Evolutionary conservation across 2,797 vertebrate species (phyloP).

Genomic region (Ptychadena robeensis): DNA sequence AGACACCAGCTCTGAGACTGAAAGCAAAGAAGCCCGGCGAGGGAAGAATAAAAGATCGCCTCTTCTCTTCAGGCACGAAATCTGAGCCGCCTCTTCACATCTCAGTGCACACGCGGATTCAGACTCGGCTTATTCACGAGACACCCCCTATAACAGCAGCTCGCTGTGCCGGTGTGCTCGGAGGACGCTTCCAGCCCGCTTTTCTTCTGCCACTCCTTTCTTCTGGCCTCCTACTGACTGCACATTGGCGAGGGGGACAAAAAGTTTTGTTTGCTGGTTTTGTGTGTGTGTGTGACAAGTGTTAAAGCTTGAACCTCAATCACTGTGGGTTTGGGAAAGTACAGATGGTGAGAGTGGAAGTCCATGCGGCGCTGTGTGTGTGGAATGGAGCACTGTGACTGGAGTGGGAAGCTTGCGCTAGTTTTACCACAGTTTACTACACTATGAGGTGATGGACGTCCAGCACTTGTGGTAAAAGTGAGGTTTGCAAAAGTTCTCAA

Average conservation of each 20-base stretch:
- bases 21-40: slow-evolving; percentile 54
- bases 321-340: background rate
- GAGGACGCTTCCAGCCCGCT: slow-evolving; percentile 35
- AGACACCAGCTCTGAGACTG: slow-evolving; percentile 57
- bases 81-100: slow-evolving; percentile 53
- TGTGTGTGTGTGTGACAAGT: background rate
- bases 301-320: background rate
- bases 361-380: background rate
- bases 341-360: no score
- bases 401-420: no score
- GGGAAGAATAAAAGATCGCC: slow-evolving; percentile 46
- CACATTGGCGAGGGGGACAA: slow-evolving; percentile 27
- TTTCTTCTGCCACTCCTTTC: slow-evolving; percentile 37
- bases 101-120: slow-evolving; percentile 50
- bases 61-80: slow-evolving; percentile 53
- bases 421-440: no score
- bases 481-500: no score
- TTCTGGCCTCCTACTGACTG: slow-evolving; percentile 50
- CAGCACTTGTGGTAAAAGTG: no score
- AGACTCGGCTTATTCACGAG: slow-evolving; percentile 43
- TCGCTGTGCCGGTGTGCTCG: background rate
- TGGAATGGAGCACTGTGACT: no score
- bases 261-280: slow-evolving; percentile 30
- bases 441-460: no score
- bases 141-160: background rate